Percentiles rank a stretch among this genome's conserved stretches.
phyloP scores from a whole-genome alignment of 2,113 vertebrate species.

The Stictonetta naevosa region DNA sequence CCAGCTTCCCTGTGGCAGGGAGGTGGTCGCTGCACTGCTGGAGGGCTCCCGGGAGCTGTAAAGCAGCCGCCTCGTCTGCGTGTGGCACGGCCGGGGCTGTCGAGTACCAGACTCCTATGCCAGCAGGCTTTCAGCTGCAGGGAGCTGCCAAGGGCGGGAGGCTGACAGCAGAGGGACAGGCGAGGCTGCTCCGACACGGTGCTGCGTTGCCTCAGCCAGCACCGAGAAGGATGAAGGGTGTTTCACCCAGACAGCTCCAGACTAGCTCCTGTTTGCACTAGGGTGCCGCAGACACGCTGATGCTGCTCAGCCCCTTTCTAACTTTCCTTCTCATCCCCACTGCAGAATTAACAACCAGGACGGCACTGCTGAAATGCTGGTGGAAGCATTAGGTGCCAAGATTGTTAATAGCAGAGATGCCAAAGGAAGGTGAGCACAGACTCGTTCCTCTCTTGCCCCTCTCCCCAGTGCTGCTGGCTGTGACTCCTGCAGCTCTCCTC shows the following conservation, averaged over 20 bases:
- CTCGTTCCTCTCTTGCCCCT: fast-evolving
- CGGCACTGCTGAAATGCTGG: conserved; percentile 88
- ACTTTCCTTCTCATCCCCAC: neutral
- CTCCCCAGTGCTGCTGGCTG: neutral
- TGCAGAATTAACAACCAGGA: conserved; percentile 92
- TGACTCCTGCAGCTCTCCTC: neutral
- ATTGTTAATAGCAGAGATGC: conserved; percentile 89
- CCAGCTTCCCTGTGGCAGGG: neutral
- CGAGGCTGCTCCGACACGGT: neutral
- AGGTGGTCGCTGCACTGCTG: neutral
- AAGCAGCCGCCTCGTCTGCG: fast-evolving
- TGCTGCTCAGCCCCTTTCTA: neutral
- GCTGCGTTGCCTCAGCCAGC: neutral
- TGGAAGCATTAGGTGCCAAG: conserved; percentile 89
- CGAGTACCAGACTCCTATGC: fast-evolving
- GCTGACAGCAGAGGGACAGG: neutral
- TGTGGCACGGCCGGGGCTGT: neutral
- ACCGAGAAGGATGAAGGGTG: neutral
- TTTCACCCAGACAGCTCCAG: neutral
- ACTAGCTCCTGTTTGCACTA: neutral
- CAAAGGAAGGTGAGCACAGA: conserved; percentile 89
- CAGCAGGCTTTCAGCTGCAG: neutral
- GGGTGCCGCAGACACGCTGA: fast-evolving
- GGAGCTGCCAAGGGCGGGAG: neutral
- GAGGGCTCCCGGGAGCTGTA: neutral